Evolutionary conservation across 2,113 vertebrate species (phyloP), one percentile per base, ranked within the genome.

Genomic region (Ariopsis seemanni): DNA sequence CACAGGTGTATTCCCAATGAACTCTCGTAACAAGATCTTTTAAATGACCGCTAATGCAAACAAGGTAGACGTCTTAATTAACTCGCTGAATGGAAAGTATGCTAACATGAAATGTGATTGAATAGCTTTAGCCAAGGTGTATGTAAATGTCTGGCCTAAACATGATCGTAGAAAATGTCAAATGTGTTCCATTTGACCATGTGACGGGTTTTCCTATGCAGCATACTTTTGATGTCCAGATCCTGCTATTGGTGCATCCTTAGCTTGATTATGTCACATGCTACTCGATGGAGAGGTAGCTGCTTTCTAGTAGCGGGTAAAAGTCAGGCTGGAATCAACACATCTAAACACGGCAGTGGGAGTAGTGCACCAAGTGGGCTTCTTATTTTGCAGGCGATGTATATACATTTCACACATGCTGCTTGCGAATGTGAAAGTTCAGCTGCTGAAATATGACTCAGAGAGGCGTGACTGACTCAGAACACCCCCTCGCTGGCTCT

Each of bases 401-500:
- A 52, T 83, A 87, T 83, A 62, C n/a, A 62, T 83, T 83, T 83
- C 86, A 77, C 55, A 52, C 69, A 75, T 25, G 17, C 55, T 14
- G 80, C 67, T 62, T 58, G 22, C 34, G 2, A 74, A 75, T 30
- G 63, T 58, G 34, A 86, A 80, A 71, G 80, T 83, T 83, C 53
- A 30, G 80, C 57, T 75, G 67, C 15, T 5, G 34, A 87, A 83
- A 74, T 62, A 57, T 87, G 86, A 87, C 80, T 87, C 86, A 83
- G 77, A 86, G 42, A 82, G 85, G 52, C 50, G 22, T 25, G 65
- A 82, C 62, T 86, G 77, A 82, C 62, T 86, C 85, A 86, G 78
- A 82, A 86, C 85, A 71, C 85, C 85, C 65, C 85, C 85, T 58
- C 85, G 55, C 80, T 83, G 69, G 86, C 80, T 63, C 79, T 74